Conservation (phyloP, 2,797 vertebrate genomes). For the Artibeus jamaicensis region DNA sequence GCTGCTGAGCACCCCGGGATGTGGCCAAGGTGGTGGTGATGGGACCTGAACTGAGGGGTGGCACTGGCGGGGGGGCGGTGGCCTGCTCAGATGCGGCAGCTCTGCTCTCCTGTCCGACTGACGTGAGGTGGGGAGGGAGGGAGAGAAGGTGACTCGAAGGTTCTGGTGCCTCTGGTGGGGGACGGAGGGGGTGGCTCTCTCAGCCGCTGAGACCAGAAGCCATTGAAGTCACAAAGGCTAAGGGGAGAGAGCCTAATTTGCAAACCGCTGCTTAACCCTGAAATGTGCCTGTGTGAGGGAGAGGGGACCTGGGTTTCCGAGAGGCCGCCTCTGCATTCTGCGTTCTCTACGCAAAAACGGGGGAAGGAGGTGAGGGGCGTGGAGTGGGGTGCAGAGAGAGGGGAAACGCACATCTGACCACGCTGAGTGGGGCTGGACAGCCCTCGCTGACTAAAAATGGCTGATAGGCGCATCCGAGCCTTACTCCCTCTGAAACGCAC, state of each 20-base stretch:
- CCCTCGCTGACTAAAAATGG: not conserved
- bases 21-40: fast-evolving
- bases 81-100: not conserved
- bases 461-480: not conserved
- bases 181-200: not conserved
- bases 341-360: not conserved
- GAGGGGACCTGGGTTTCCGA: not conserved
- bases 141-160: fast-evolving
- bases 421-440: not conserved
- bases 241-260: not conserved
- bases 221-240: not conserved
- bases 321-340: no score
- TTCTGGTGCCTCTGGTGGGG: not conserved
- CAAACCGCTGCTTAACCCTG: not conserved
- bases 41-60: fast-evolving
- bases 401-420: not conserved
- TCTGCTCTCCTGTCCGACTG: not conserved
- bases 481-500: not conserved
- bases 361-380: no score
- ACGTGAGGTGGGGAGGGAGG: not conserved
- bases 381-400: not conserved
- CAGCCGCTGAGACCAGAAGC: not conserved
- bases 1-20: no score
- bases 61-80: no score
- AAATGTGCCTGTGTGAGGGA: fast-evolving